These are phyloP conservation scores for Poecilus cupreus DNA, from an alignment of 2,888 invertebrate species.

Conservation along the genomic window DNA sequence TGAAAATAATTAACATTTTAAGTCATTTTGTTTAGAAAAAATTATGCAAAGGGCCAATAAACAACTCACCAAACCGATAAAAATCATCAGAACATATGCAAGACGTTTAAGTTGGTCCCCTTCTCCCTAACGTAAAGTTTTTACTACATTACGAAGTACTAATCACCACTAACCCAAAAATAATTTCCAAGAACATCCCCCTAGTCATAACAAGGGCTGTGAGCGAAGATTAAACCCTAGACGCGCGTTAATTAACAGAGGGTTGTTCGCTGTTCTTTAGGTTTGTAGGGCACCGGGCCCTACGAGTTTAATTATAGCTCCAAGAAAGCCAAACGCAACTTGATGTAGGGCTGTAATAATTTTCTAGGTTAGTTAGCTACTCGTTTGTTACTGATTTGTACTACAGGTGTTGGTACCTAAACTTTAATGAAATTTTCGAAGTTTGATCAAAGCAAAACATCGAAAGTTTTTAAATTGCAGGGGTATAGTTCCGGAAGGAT, in stretches of 20 bases:
- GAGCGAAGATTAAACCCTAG: conserved; percentile 16
- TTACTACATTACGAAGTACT: background rate
- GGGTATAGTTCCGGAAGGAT: too few relatives aligned
- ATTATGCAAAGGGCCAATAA: background rate
- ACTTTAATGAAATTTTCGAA: background rate
- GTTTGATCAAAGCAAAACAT: background rate
- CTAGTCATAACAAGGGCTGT: conserved; percentile 22
- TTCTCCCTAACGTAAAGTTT: background rate
- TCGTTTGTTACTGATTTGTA: conserved; percentile 34
- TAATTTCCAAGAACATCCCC: conserved; percentile 35
- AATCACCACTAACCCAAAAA: conserved; percentile 35
- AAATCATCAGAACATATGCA: conserved; percentile 23
- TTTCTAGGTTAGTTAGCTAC: conserved; percentile 3
- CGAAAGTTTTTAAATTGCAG: too few relatives aligned
- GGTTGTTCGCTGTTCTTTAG: conserved; percentile 2
- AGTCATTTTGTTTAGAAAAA: background rate
- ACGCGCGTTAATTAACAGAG: conserved; percentile 30
- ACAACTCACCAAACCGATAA: background rate
- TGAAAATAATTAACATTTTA: background rate
- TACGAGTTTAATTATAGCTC: conserved; percentile 7
- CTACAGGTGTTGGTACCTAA: conserved; percentile 15
- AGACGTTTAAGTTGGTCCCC: background rate
- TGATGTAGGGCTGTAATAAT: background rate
- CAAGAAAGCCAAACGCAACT: background rate
- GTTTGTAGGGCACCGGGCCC: conserved; percentile 8